Evolutionary conservation across 2,797 vertebrate species (phyloP), one percentile per base, ranked within the genome.

Genomic region (Pangasius sanitwongsei): DNA sequence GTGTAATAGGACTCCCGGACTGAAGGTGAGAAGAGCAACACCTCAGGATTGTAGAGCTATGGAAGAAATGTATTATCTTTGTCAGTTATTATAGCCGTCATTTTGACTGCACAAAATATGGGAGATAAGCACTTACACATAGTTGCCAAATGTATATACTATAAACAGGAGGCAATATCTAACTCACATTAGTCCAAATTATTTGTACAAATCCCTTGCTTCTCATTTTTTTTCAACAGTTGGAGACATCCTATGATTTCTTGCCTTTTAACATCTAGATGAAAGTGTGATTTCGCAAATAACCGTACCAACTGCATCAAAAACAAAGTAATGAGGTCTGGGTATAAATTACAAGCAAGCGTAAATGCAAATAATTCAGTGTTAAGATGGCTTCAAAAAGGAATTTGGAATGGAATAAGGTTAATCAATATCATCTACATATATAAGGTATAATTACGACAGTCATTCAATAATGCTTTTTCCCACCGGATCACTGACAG

Each of bases 341-440:
- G 77, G n/a, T 55, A 34, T 57, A 80, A 80, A 80, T 80, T 57
- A 80, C 50, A 80, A 18, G 8, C 78, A 80, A 34, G 77, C n/a
- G 28, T 41, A 41, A 72, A 80, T 80, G 75, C 59, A 67, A 55
- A 87, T 77, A 18, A 86, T 31, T 11, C 15, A 77, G 25, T 23
- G 53, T 37, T 57, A 59, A 37, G 53, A 25, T 59, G 18, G 34
- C n/a, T 82, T 37, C 5, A 82, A 20, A 37, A 28, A 61, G n/a
- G 53, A 23, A 80, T 57, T 20, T 80, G 18, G 16, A 57, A 44
- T 70, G 18, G 20, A 85, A 70, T 37, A 59, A 53, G 28, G 28
- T 65, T 34, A 74, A 83, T 89, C 65, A 82, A 86, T 86, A 86
- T 86, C 23, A 86, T 89, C 57, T 89, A 37, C 88, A 89, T 89